Base-by-base conservation (phyloP, 2,888 invertebrate genomes). In the Antitype chi region DNA sequence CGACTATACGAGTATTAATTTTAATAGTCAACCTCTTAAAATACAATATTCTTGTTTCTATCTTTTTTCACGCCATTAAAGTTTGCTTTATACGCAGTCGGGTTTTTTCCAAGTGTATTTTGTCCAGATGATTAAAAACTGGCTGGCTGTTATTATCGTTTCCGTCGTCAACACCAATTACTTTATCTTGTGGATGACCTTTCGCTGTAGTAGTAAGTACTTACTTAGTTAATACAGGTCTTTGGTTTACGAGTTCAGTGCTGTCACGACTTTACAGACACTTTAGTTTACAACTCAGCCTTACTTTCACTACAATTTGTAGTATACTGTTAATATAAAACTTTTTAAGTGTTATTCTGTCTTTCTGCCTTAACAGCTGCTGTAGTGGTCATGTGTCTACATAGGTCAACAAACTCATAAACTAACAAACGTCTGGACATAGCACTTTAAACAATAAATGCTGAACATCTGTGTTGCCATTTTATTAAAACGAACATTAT, bases 381-480 rank as follows among this genome's bases (percentile, higher is more conserved):
- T 52, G 81, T 64, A 55, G 43, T 72, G 25, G 32, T 62, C 59
- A n/a, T 60, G 59, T 60, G 57, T 60, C 68, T 57, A n/a, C n/a
- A n/a, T n/a, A 4, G 64, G 82, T 63, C 64, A 60, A 64, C 47
- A 23, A 64, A 71, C 82, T 76, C 77, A 64, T 76, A 68, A 82
- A 81, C 53, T 70, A 70, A 13, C 23, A 63, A 71, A 60, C 11
- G 75, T 73, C 67, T 84, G 47, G 68, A 28, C 52, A 60, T 15
- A 20, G 28, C 43, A 68, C 43, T 70, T 52, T 28, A 62, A 57
- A 73, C 49, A 59, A 63, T 82, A 55, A 67, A 59, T 15, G 20
- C 47, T 20, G 6, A 60, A 20, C 63, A 59, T 59, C 9, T 78
- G 67, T 62, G 43, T 59, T 38, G 32, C 52, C 43, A 62, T 47